Evolutionary conservation across 2,113 vertebrate species (phyloP).

Genomic region (Mystacornis crossleyi): DNA sequence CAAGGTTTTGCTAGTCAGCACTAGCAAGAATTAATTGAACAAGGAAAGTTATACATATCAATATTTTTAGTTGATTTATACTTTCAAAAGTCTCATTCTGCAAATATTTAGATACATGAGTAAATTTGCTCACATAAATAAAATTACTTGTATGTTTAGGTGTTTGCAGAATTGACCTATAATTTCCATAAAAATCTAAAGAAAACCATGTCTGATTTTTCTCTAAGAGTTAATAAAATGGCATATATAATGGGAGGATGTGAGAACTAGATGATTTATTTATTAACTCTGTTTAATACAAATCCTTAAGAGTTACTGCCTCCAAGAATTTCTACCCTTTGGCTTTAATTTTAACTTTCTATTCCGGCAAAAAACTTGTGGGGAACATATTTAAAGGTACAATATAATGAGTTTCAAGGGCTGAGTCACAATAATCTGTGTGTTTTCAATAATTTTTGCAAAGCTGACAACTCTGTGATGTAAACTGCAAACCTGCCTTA

Average conservation of each 20-base stretch:
- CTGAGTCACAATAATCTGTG: not conserved
- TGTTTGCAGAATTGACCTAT: not conserved
- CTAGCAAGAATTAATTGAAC: conserved; percentile 47
- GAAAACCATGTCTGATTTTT: not conserved
- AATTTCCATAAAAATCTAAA: not conserved
- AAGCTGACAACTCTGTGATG: conserved; percentile 16
- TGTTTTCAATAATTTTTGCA: conserved; percentile 27
- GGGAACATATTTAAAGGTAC: not conserved
- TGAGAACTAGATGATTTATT: not conserved
- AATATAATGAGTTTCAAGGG: not conserved
- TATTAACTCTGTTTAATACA: not conserved
- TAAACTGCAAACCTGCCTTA: conserved; percentile 16
- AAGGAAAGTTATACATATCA: not conserved
- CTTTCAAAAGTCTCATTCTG: not conserved
- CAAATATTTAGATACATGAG: not conserved
- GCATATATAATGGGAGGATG: not conserved
- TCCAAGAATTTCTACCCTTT: not conserved
- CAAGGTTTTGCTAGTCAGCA: conserved; percentile 15
- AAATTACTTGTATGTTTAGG: not conserved
- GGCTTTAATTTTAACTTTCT: not conserved
- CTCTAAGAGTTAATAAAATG: not conserved
- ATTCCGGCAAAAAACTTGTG: not conserved
- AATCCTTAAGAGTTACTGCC: not conserved
- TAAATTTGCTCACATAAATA: not conserved
- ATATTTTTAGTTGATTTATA: not conserved